Evolutionary conservation across 1,140 invertebrate species (phyloP), one percentile per base, ranked within the genome.

Genomic region (Thaumetopoea pityocampa): DNA sequence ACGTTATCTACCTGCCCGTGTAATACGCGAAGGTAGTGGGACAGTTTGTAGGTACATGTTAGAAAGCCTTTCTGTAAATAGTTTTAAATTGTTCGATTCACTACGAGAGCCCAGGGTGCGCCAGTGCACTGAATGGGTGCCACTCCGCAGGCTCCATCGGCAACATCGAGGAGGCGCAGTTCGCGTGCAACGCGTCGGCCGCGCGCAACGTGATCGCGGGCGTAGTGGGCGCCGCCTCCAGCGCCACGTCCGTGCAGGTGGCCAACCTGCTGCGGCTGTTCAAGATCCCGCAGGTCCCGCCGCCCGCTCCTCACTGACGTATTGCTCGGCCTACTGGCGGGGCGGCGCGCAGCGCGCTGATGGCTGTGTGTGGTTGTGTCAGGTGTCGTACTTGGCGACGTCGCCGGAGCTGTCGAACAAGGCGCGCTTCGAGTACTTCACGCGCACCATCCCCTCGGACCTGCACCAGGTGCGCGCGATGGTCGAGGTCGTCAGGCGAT

Each of bases 321-420:
- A n/a, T n/a, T n/a, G n/a, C n/a, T n/a, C n/a, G n/a, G n/a, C n/a
- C n/a, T n/a, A n/a, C n/a, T n/a, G n/a, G n/a, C n/a, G n/a, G n/a
- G n/a, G n/a, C n/a, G n/a, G n/a, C n/a, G n/a, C n/a, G n/a, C n/a
- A n/a, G n/a, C n/a, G n/a, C n/a, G n/a, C n/a, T n/a, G n/a, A n/a
- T n/a, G n/a, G n/a, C n/a, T n/a, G n/a, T n/a, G n/a, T n/a, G n/a
- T n/a, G n/a, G n/a, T n/a, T n/a, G n/a, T n/a, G n/a, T n/a, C 87
- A 98, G 96, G 94, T 98, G 1, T 98, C 96, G 1, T 98, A 95
- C 86, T 98, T 98, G 79, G 98, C 96, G 0, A 98, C 96, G 1
- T 97, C 95, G 55, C 94, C 96, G 0, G 96, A 97, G 70, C 86
- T 98, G 41, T 97, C 94, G 44, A 98, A 97, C 85, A 97, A 97